A percentile compares a stretch with the other conserved stretches of the same genome.
Conservation (phyloP, 2,113 vertebrate genomes). For the Paradisaea rubra region DNA sequence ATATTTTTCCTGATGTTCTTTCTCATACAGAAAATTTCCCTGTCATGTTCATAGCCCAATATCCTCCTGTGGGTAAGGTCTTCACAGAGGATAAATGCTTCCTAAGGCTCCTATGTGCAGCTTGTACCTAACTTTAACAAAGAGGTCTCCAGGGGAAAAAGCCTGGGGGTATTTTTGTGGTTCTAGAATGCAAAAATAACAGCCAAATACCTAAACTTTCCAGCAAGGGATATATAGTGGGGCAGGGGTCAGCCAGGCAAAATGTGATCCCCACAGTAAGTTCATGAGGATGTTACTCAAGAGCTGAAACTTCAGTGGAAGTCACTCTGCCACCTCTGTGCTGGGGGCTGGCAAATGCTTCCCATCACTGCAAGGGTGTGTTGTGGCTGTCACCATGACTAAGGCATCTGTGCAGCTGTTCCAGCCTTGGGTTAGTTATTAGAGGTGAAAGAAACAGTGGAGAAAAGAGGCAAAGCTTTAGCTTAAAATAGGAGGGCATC, state of each 20-base stretch:
- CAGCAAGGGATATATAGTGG: neutral
- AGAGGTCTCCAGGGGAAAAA: neutral
- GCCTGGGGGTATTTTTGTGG: accelerated
- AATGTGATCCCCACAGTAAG: neutral
- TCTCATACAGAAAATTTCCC: neutral
- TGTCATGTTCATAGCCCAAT: neutral
- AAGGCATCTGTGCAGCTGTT: neutral
- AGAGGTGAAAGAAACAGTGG: neutral
- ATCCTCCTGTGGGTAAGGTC: neutral
- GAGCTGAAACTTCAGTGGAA: neutral
- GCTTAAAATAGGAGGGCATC: neutral
- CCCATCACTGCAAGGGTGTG: neutral
- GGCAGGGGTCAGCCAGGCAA: neutral
- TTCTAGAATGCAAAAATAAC: neutral
- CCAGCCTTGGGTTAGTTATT: neutral
- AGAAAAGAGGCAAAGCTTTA: neutral
- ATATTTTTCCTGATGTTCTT: neutral
- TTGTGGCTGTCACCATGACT: neutral
- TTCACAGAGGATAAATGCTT: neutral
- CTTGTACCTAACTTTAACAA: neutral
- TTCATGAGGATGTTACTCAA: neutral
- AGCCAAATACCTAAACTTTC: neutral
- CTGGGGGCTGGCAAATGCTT: neutral
- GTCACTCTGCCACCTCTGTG: neutral
- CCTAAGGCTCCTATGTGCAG: neutral